Evolutionary conservation across 2,113 vertebrate species (phyloP).

Genomic region (Nycticorax nycticorax): DNA sequence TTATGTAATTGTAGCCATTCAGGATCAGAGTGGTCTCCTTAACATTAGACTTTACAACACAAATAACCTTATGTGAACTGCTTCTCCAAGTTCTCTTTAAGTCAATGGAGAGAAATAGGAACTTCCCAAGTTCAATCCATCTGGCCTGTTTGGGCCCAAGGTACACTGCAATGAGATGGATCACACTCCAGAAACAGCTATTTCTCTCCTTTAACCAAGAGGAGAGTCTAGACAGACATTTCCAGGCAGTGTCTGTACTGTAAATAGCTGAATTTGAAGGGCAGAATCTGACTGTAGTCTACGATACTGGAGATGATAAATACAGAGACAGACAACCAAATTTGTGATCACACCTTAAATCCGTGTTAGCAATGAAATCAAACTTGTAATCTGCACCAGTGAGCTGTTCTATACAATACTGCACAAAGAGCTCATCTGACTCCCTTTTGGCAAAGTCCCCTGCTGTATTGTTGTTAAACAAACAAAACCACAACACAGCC

Average conservation of each 20-base stretch:
- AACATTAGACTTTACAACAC: neutral
- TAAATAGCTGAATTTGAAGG: neutral
- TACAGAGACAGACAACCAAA: neutral
- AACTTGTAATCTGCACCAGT: neutral
- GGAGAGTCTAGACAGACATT: neutral
- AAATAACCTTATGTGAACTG: neutral
- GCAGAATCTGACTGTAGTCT: neutral
- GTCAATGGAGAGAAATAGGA: neutral
- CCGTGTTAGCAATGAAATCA: neutral
- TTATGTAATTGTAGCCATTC: neutral
- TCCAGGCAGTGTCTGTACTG: neutral
- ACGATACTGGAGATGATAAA: neutral
- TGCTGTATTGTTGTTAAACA: neutral
- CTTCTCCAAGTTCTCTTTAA: neutral
- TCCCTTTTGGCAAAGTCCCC: neutral
- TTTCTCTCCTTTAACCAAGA: neutral
- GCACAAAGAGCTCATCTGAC: neutral
- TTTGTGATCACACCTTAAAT: neutral
- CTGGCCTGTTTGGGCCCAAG: neutral
- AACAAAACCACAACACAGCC: neutral
- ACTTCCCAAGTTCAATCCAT: neutral
- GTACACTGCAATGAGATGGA: neutral
- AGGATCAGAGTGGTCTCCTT: neutral
- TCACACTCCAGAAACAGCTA: neutral
- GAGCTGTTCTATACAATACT: neutral